These are phyloP conservation scores for Actenoides hombroni DNA, from an alignment of 2,113 vertebrate genomes.

Conservation along the genomic window DNA sequence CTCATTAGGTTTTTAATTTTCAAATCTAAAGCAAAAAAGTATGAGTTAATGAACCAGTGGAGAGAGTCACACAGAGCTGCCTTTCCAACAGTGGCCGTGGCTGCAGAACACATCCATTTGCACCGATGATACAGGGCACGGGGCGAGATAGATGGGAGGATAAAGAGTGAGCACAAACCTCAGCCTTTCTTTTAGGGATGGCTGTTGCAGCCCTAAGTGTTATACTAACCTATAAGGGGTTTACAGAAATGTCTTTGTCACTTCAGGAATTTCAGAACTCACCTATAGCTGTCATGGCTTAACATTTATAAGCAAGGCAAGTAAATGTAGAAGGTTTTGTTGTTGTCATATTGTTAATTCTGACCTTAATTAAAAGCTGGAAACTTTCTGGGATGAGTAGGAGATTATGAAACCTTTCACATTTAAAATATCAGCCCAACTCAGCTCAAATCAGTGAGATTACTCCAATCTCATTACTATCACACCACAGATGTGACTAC, in stretches of 20 bases:
- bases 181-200: not conserved
- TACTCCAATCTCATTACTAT: constrained; percentile 27
- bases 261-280: not conserved
- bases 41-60: not conserved
- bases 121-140: not conserved
- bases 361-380: constrained; percentile 45
- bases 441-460: not conserved
- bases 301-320: constrained; percentile 28
- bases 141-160: not conserved
- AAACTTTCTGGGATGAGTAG: constrained; percentile 45
- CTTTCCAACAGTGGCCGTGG: not conserved
- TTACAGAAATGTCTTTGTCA: not conserved
- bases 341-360: not conserved
- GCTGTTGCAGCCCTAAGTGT: not conserved
- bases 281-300: not conserved
- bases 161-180: not conserved
- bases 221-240: not conserved
- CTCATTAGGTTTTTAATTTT: not conserved
- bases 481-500: constrained; percentile 1
- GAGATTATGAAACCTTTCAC: constrained; percentile 51
- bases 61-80: not conserved
- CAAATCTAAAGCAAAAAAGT: not conserved
- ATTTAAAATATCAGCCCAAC: constrained; percentile 28
- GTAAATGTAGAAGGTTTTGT: constrained; percentile 12
- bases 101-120: not conserved